A percentile compares a stretch with the other conserved stretches of the same genome.
phyloP scores from a whole-genome alignment of 1,140 invertebrate genomes.

The Harlomillsia oculata region DNA sequence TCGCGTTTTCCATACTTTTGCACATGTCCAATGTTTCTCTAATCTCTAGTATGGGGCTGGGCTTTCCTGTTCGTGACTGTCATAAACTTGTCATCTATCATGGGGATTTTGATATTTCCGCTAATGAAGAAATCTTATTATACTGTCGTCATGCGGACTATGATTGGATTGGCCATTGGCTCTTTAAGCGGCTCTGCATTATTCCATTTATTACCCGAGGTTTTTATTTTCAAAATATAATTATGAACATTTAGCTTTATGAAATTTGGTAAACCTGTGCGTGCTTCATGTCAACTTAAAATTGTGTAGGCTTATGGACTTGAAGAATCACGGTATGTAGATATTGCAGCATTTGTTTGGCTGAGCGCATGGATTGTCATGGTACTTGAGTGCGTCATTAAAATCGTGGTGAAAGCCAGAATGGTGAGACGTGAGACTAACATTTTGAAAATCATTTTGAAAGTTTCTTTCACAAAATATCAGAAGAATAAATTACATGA shows the following conservation, averaged over 20 bases:
- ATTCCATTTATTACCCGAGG: slow-evolving; percentile 57
- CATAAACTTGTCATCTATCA: slow-evolving; percentile 52
- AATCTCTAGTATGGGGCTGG: slow-evolving; percentile 49
- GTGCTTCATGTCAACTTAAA: not conserved
- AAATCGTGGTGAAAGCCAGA: slow-evolving; percentile 25
- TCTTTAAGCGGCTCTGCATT: slow-evolving; percentile 52
- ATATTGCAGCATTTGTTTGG: slow-evolving; percentile 18
- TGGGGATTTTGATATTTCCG: slow-evolving; percentile 52
- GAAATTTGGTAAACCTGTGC: not conserved
- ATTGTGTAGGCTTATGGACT: slow-evolving; percentile 11
- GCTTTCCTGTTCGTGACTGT: slow-evolving; percentile 52
- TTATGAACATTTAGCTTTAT: not conserved
- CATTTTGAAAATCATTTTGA: too few relatives aligned
- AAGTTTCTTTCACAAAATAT: too few relatives aligned
- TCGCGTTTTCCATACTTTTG: too few relatives aligned
- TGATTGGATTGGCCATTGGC: slow-evolving; percentile 58
- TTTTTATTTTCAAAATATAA: slow-evolving; percentile 14
- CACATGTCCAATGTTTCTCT: not conserved
- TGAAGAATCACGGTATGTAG: not conserved
- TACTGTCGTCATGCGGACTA: slow-evolving; percentile 47
- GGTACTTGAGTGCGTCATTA: slow-evolving; percentile 30
- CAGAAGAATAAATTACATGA: too few relatives aligned
- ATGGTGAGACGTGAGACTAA: too few relatives aligned
- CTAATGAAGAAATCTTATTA: slow-evolving; percentile 50
- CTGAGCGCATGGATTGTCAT: slow-evolving; percentile 29